These are phyloP conservation scores for Parnassius orleans DNA, from an alignment of 2,888 invertebrate species.

Conservation along the genomic window DNA sequence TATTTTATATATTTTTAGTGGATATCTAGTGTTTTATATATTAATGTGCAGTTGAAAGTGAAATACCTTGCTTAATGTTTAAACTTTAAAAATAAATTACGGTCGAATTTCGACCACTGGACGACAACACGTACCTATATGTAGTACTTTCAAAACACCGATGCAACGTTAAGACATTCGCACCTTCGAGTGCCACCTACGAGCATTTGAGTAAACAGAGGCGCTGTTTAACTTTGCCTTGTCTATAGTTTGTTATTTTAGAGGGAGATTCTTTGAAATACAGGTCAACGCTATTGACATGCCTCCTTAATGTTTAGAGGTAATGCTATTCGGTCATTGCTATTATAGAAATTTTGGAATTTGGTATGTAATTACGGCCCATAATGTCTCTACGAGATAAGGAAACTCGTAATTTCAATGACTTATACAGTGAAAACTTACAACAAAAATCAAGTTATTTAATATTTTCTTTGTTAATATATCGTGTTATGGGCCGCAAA, in stretches of 20 bases:
- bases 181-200: constrained; percentile 57
- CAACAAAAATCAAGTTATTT: too few relatives aligned
- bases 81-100: too few relatives aligned
- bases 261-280: constrained; percentile 50
- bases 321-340: constrained; percentile 3
- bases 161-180: constrained; percentile 41
- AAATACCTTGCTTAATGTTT: too few relatives aligned
- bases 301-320: constrained; percentile 25
- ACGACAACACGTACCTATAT: too few relatives aligned
- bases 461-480: too few relatives aligned
- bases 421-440: too few relatives aligned
- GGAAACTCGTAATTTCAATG: not conserved
- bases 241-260: constrained; percentile 59
- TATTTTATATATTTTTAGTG: too few relatives aligned
- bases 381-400: constrained; percentile 2
- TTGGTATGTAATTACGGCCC: constrained; percentile 5
- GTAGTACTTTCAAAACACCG: constrained; percentile 41
- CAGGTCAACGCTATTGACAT: constrained; percentile 64
- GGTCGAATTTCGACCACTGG: too few relatives aligned
- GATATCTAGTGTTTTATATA: too few relatives aligned
- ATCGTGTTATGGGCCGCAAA: too few relatives aligned
- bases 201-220: constrained; percentile 63
- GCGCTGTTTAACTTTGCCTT: constrained; percentile 64
- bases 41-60: too few relatives aligned
- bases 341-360: constrained; percentile 13